These are phyloP conservation scores for Anhinga rufa DNA, from an alignment of 2,113 vertebrate species.

Conservation along the genomic window DNA sequence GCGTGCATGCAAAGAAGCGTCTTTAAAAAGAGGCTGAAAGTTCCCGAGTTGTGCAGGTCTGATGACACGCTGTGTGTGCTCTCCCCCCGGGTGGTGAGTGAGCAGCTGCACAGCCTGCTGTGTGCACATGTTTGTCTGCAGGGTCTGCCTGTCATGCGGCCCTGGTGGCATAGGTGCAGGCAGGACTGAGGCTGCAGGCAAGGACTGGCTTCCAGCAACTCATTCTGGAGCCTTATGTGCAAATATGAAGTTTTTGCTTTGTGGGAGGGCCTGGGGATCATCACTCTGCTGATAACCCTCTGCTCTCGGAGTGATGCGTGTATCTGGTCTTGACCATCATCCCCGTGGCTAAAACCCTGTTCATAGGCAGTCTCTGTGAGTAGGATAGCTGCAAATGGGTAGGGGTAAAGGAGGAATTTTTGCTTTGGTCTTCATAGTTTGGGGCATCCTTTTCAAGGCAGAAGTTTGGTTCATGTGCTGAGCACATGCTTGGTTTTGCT, in stretches of 20 bases:
- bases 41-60: background rate
- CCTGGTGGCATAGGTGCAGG: background rate
- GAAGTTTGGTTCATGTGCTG: background rate
- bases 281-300: background rate
- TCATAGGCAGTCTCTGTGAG: background rate
- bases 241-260: background rate
- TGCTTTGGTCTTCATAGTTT: background rate
- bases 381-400: background rate
- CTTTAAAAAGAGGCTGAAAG: background rate
- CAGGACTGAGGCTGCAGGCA: background rate
- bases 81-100: fast-evolving
- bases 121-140: background rate
- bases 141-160: background rate
- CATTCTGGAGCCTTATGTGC: background rate
- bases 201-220: background rate
- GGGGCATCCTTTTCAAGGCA: background rate
- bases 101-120: background rate
- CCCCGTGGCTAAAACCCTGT: fast-evolving
- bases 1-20: background rate
- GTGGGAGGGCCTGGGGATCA: background rate
- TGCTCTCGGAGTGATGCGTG: fast-evolving
- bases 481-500: background rate
- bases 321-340: background rate
- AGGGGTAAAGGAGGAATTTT: background rate
- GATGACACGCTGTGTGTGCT: fast-evolving